Evolutionary conservation across 2,797 vertebrate genomes (phyloP).

Genomic region (Decapterus maruadsi): DNA sequence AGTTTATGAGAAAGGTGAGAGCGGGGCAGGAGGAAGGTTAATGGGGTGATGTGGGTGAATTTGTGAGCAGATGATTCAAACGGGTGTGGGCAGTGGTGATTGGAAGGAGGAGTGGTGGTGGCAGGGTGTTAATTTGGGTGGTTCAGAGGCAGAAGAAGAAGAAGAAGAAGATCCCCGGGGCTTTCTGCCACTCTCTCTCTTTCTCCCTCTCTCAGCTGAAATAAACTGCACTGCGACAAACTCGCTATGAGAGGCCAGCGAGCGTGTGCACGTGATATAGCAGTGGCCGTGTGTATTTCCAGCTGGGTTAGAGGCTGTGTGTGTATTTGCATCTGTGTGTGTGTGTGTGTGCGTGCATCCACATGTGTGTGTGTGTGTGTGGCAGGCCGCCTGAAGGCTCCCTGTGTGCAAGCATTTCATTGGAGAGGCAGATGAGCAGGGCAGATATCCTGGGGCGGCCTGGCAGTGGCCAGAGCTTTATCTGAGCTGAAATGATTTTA

Average conservation of each 20-base stretch:
- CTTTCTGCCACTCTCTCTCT: constrained; percentile 18
- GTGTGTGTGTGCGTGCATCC: not conserved
- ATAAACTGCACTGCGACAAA: constrained; percentile 68
- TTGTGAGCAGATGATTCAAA: constrained; percentile 42
- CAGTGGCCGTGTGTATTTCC: constrained; percentile 41
- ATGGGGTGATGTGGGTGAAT: constrained; percentile 24
- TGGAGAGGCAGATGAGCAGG: constrained; percentile 86
- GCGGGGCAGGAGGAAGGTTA: constrained; percentile 20
- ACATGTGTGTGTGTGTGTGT: constrained; percentile 30
- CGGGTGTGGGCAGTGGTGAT: constrained; percentile 23
- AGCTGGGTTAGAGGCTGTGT: constrained; percentile 27
- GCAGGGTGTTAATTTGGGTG: constrained; percentile 64
- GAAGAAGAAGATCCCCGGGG: constrained; percentile 47
- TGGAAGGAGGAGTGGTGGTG: constrained; percentile 43
- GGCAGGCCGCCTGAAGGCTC: constrained; percentile 62
- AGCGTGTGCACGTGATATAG: constrained; percentile 74
- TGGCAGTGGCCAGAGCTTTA: constrained; percentile 80
- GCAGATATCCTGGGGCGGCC: constrained; percentile 88
- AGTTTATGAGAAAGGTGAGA: constrained; percentile 31
- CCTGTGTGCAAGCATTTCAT: constrained; percentile 74
- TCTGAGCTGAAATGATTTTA: constrained; percentile 88
- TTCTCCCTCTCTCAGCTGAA: constrained; percentile 31
- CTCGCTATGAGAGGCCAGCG: constrained; percentile 59
- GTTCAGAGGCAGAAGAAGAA: constrained; percentile 53
- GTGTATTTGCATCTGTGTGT: constrained; percentile 57